These are phyloP conservation scores for Pseudopodoces humilis DNA, from an alignment of 2,113 vertebrate genomes.

Conservation along the genomic window DNA sequence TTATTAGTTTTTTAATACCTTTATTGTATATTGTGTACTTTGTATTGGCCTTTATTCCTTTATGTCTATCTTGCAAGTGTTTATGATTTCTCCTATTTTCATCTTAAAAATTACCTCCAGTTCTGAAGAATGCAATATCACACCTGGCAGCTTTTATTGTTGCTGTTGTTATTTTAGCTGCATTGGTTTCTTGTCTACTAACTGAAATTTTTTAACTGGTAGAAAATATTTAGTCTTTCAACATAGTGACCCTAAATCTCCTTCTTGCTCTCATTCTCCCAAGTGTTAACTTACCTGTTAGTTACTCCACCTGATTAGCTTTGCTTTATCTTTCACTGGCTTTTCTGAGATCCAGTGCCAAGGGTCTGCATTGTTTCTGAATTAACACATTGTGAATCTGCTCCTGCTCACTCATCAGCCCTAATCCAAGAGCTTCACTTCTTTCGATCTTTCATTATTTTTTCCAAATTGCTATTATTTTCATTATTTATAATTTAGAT, in stretches of 20 bases:
- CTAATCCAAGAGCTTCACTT: neutral
- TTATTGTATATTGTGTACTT: neutral
- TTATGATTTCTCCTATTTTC: neutral
- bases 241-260: neutral
- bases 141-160: neutral
- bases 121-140: neutral
- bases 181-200: neutral
- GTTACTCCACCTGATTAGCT: neutral
- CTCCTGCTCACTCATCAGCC: neutral
- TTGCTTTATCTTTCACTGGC: neutral
- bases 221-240: neutral
- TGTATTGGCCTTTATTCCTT: neutral
- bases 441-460: neutral
- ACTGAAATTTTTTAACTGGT: neutral
- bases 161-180: neutral
- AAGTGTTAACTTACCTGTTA: neutral
- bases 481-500: neutral
- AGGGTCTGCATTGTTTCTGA: neutral
- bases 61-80: neutral
- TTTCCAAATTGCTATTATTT: neutral
- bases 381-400: neutral
- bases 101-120: neutral
- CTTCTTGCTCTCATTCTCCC: neutral
- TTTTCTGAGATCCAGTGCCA: neutral
- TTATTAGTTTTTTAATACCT: constrained; percentile 10